These are phyloP conservation scores for Mobula birostris DNA, from an alignment of 2,113 vertebrate genomes.

Conservation along the genomic window DNA sequence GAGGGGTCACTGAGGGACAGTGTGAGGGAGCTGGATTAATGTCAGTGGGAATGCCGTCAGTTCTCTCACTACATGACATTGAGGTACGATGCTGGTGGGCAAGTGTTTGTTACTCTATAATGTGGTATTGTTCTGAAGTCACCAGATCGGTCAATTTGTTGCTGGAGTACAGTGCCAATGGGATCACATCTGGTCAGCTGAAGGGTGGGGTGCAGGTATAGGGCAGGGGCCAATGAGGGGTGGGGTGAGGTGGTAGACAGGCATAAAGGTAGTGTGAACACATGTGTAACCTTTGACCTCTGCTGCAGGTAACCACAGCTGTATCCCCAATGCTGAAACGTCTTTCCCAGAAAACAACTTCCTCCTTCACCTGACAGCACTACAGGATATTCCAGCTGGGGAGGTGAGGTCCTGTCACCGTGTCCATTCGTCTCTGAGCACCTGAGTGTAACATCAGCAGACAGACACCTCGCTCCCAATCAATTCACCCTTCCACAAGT, in stretches of 20 bases:
- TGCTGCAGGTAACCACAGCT: conserved; percentile 91
- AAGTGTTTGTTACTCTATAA: no score
- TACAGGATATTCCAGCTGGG: conserved; percentile 78
- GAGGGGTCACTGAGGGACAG: neutral
- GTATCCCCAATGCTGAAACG: conserved; percentile 85
- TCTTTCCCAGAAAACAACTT: conserved; percentile 94
- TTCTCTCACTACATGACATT: neutral
- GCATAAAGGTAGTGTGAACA: neutral
- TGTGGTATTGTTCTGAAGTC: no score
- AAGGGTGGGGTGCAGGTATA: no score
- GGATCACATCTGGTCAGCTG: no score
- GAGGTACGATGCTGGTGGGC: no score
- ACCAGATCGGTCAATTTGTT: no score
- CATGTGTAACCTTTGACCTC: neutral
- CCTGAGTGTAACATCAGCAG: no score
- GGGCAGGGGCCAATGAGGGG: neutral
- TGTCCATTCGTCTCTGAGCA: no score
- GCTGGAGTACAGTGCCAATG: no score
- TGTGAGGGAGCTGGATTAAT: neutral
- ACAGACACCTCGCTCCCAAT: no score
- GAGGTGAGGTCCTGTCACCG: conserved; percentile 66
- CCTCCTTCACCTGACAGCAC: conserved; percentile 79
- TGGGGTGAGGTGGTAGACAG: neutral
- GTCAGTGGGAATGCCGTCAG: neutral
- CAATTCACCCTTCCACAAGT: no score